Conservation (phyloP, 2,888 invertebrate species). For the Allygus modestus region DNA sequence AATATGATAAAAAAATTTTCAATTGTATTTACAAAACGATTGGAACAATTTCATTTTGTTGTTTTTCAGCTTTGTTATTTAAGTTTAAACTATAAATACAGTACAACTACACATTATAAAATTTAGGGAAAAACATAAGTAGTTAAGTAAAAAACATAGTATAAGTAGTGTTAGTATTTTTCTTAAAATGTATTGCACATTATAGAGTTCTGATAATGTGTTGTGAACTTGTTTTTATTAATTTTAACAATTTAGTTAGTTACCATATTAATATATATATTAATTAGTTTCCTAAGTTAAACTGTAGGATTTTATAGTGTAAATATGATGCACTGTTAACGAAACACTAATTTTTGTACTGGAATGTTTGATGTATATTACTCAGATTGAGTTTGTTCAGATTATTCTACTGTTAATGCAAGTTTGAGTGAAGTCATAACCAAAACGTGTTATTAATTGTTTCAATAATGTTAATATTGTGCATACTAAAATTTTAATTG, state of each 20-base stretch:
- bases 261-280: slow-evolving; percentile 9
- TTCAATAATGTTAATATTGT: slow-evolving; percentile 8
- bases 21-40: no score
- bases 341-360: neutral
- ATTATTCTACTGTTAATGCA: neutral
- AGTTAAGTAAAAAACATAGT: no score
- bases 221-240: neutral
- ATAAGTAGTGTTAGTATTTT: no score
- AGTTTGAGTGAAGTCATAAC: neutral
- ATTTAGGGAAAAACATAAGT: no score
- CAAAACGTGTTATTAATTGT: slow-evolving; percentile 1
- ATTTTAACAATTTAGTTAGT: neutral
- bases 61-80: no score
- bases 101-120: no score
- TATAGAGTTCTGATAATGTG: neutral
- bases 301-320: neutral
- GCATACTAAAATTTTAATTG: slow-evolving; percentile 5
- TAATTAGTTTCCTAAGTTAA: no score
- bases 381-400: no score
- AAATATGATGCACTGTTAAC: neutral
- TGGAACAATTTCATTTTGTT: no score
- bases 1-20: no score
- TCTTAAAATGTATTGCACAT: no score
- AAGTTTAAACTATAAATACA: no score
- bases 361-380: neutral